Base-by-base conservation (phyloP, 92 coral and sea anemone species). In the Porites rus region DNA sequence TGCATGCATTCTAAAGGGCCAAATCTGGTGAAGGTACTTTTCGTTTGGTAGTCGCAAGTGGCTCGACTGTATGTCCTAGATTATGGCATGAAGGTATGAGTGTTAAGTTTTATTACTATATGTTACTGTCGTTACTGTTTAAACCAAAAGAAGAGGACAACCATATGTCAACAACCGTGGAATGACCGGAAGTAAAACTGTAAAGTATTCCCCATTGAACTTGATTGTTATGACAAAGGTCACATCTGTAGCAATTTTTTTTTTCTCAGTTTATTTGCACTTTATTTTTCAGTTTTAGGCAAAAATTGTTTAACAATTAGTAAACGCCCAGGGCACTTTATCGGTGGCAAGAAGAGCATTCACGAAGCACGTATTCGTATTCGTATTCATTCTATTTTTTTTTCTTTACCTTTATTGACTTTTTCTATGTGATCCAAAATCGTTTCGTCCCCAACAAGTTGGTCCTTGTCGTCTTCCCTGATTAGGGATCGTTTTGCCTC, bases 401-500 rank as follows among this genome's bases (percentile, higher is more conserved):
- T 38, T 19, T 19, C 10, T 13, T 8, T 73, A 74, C 87, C 87
- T 83, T 83, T 83, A 38, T 83, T 83, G 64, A 74, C 54, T 83
- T 83, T 83, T 3, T 11, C 69, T 25, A 83, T 83, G 56, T 74
- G 59, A 52, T 83, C 87, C 72, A 83, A 20, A 83, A 83, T 83
- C 51, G 87, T 83, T 7, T 73, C 74, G 52, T 65, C 52, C 9
- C 80, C 80, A 12, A 24, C 18, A 14, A n/a, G 52, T 21, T 51
- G 72, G 14, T 72, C 61, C 22, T 43, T 54, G 21, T 82, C 62
- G 8, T 82, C 86, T 72, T 72, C 69, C 12, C 8, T 20, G 12
- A 22, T 20, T 46, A 9, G 22, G 12, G 19, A 46, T 50, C 62
- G 11, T 50, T 46, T 20, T 6, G 21, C 25, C 28, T 24, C 73